phyloP scores from a whole-genome alignment of 2,113 vertebrate species.

The Narcine bancroftii region DNA sequence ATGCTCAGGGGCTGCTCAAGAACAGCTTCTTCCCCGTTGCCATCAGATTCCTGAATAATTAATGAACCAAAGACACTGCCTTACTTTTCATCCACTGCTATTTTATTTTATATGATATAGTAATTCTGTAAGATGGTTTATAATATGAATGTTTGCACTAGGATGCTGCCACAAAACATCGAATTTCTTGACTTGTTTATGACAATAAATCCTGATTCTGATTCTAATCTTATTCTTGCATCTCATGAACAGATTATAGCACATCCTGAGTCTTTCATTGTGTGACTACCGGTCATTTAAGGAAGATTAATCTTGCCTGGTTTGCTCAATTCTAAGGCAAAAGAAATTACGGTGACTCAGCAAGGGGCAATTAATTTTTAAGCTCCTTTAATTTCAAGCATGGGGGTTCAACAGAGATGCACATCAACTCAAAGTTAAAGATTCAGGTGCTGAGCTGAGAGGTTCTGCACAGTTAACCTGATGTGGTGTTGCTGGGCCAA shows the following conservation, averaged over 20 bases:
- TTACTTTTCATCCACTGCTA: too few species aligned
- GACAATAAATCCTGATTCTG: too few species aligned
- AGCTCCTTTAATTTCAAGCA: neutral
- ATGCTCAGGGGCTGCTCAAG: too few species aligned
- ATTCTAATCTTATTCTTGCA: too few species aligned
- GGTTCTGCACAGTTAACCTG: neutral
- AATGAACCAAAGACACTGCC: too few species aligned
- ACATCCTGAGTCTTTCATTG: neutral
- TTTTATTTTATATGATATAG: too few species aligned
- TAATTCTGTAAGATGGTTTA: too few species aligned
- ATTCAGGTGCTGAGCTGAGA: neutral
- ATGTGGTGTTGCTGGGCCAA: neutral
- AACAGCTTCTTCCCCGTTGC: too few species aligned
- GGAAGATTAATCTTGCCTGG: conserved; percentile 14
- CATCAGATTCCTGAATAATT: too few species aligned
- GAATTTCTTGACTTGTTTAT: too few species aligned
- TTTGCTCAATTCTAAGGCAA: conserved; percentile 7
- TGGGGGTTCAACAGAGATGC: neutral
- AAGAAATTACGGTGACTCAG: neutral
- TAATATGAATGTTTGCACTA: too few species aligned
- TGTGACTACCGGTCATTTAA: neutral
- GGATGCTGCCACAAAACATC: too few species aligned
- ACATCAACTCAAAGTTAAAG: neutral
- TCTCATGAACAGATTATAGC: conserved; percentile 16
- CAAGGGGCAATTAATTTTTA: neutral